Evolutionary conservation across 2,113 vertebrate species (phyloP), one percentile per base, ranked within the genome.

Genomic region (Apaloderma vittatum): DNA sequence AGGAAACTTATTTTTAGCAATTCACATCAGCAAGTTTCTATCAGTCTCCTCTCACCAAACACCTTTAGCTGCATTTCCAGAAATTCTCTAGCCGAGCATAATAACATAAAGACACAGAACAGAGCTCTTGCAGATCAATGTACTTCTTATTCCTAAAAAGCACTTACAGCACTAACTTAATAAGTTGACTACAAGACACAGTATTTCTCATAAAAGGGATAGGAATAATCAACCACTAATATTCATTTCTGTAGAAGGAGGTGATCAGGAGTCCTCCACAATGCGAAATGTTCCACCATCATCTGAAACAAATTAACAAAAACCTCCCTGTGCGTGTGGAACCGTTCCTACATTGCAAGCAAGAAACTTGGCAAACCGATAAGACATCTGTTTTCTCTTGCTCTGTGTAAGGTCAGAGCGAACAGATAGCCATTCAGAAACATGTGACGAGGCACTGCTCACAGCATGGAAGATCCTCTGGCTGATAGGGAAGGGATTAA

Each of bases 301-400:
- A 98, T 98, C 98, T 98, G 98, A 97, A 98, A 98, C 88, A 98
- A 97, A 99, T 98, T 97, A 98, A 97, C 92, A 94, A 97, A 97
- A 98, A 95, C 91, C 96, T 98, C 97, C 96, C 97, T 97, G 95
- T 98, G 97, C 94, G 30, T 98, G 97, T 98, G 97, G 98, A 98
- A 97, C 91, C 15, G 67, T 96, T 98, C 97, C 98, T 97, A 98
- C 98, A 98, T 94, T 63, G 94, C 63, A 95, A 97, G 95, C 94
- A 95, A 96, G 96, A 84, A 96, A 98, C 97, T 98, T 98, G 98
- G 98, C 98, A 98, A 96, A 86, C 94, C 8, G 94, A 91, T 87
- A 94, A 97, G 96, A 98, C 98, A 98, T 98, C 98, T 98, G 98
- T 98, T 98, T 98, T 97, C 94, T 97, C 97, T 98, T 98, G 97